Evolutionary conservation across 2,113 vertebrate species (phyloP).

Genomic region (Irena cyanogastra): DNA sequence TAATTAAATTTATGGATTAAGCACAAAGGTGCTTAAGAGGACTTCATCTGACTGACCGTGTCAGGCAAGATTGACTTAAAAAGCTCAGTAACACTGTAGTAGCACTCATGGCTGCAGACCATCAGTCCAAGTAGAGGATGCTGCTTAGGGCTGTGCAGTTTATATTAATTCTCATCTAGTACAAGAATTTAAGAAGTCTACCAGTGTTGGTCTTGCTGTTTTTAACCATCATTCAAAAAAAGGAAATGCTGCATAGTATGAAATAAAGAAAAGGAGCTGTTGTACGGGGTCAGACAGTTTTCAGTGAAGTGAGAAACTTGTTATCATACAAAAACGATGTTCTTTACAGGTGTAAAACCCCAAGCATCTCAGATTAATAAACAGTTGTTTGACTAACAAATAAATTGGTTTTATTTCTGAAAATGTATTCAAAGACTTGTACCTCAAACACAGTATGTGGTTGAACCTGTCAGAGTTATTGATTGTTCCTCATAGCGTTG

Average conservation of each 20-base stretch:
- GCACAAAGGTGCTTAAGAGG: background rate
- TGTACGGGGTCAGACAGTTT: background rate
- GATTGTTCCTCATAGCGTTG: background rate
- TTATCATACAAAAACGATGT: background rate
- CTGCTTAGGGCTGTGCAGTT: background rate
- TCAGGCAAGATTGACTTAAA: background rate
- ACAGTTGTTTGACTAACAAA: background rate
- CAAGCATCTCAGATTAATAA: background rate
- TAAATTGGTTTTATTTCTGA: background rate
- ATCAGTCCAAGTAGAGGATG: background rate
- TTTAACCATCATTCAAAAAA: background rate
- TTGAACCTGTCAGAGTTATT: slow-evolving; percentile 32
- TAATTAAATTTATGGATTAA: background rate
- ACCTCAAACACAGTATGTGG: background rate
- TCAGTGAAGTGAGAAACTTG: background rate
- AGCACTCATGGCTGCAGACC: background rate
- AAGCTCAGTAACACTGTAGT: background rate
- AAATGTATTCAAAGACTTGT: background rate
- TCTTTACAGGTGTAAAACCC: background rate
- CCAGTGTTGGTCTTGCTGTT: background rate
- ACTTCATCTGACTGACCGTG: background rate
- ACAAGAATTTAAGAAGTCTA: background rate
- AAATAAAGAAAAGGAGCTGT: background rate
- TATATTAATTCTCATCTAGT: background rate
- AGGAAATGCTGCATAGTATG: background rate